Conservation (phyloP, 1,140 invertebrate genomes). For the Armadillidium nasatum region DNA sequence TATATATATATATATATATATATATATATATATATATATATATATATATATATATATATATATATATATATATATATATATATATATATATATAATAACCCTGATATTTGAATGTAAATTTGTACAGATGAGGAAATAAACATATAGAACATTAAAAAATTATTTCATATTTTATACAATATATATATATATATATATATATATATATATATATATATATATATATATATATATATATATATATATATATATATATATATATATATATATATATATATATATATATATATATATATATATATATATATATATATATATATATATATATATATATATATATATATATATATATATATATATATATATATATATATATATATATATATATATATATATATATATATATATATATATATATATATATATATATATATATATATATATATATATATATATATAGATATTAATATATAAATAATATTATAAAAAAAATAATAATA, state of each 20-base stretch:
- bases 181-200: too few species aligned
- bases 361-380: background rate
- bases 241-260: slow-evolving; percentile 15
- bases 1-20: too few species aligned
- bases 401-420: slow-evolving; percentile 5
- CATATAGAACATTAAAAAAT: too few species aligned
- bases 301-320: background rate
- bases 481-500: too few species aligned
- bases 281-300: background rate
- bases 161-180: too few species aligned
- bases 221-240: background rate
- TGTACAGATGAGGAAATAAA: too few species aligned
- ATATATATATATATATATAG: background rate
- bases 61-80: too few species aligned
- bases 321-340: background rate
- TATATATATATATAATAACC: too few species aligned
- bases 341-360: background rate
- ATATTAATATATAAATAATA: background rate
- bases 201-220: too few species aligned
- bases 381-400: background rate
- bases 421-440: background rate
- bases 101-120: too few species aligned
- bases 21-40: too few species aligned
- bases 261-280: background rate
- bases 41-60: too few species aligned